phyloP scores from a whole-genome alignment of 2,888 invertebrate genomes.

The Charanyca ferruginea region DNA sequence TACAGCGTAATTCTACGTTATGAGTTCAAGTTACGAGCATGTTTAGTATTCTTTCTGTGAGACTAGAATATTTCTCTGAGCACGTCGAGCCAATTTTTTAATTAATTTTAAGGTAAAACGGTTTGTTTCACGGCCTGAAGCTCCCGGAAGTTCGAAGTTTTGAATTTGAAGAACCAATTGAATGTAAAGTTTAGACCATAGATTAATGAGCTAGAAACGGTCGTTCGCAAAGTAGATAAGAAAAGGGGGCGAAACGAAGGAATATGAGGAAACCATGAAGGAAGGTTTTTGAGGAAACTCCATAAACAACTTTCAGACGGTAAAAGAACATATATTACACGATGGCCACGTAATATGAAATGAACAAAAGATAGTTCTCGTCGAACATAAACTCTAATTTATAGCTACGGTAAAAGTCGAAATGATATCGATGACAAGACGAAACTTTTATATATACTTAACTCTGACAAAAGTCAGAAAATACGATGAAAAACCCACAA shows the following conservation, averaged over 20 bases:
- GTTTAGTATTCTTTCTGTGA: constrained; percentile 43
- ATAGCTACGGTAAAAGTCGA: neutral
- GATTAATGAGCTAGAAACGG: constrained; percentile 32
- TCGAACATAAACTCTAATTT: neutral
- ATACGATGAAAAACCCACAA: constrained; percentile 30
- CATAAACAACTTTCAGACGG: constrained; percentile 4
- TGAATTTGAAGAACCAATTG: constrained; percentile 1
- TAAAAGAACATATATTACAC: neutral
- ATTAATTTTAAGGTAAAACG: constrained; percentile 20
- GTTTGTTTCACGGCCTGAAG: neutral
- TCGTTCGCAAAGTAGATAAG: constrained; percentile 14
- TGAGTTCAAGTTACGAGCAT: constrained; percentile 39
- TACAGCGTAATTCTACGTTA: constrained; percentile 47
- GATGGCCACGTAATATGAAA: neutral
- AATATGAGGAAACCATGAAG: constrained; percentile 14
- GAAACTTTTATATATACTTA: constrained; percentile 23
- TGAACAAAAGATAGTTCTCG: constrained; percentile 3
- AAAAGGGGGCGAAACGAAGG: constrained; percentile 6
- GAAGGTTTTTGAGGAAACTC: constrained; percentile 2
- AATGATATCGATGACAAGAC: constrained; percentile 12
- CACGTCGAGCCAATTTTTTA: constrained; percentile 6
- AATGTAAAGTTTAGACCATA: constrained; percentile 19
- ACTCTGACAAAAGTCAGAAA: constrained; percentile 11
- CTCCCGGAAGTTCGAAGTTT: neutral
- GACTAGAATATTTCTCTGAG: constrained; percentile 30